phyloP scores from a whole-genome alignment of 2,888 invertebrate species.

The Maniola hyperantus region DNA sequence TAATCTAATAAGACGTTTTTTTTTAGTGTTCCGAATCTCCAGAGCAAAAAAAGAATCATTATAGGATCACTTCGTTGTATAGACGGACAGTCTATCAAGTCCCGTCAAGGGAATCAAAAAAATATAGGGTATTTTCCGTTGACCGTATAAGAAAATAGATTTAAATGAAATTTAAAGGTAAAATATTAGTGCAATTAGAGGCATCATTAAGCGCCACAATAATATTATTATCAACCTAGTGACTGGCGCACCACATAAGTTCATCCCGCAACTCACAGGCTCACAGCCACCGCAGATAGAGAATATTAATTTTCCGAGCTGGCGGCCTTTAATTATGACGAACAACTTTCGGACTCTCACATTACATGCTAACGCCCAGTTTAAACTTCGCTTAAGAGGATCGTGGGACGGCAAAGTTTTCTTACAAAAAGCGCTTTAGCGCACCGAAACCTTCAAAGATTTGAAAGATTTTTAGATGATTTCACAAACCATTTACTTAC shows the following conservation, averaged over 20 bases:
- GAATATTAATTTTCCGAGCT: constrained; percentile 69
- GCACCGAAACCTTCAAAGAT: constrained; percentile 9
- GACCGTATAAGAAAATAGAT: not conserved
- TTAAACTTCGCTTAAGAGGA: constrained; percentile 54
- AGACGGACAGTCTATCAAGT: too few species aligned
- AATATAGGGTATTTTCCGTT: too few species aligned
- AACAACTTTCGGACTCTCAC: constrained; percentile 66
- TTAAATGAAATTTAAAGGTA: constrained; percentile 1
- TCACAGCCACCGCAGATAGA: constrained; percentile 53
- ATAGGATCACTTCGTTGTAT: too few species aligned
- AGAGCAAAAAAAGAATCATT: too few species aligned
- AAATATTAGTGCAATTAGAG: constrained; percentile 22
- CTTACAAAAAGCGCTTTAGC: constrained; percentile 16
- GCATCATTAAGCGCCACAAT: constrained; percentile 33
- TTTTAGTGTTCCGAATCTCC: too few species aligned
- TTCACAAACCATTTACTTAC: not conserved
- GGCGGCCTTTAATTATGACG: constrained; percentile 66
- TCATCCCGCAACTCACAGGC: constrained; percentile 36
- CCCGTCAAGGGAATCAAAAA: too few species aligned
- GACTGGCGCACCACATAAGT: constrained; percentile 39
- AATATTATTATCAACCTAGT: constrained; percentile 38
- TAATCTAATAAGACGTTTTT: not conserved
- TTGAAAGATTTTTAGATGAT: constrained; percentile 2
- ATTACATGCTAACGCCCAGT: constrained; percentile 63
- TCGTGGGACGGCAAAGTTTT: constrained; percentile 20